Conservation (phyloP, 2,888 invertebrate species). For the Pachliopta kotzebuea region DNA sequence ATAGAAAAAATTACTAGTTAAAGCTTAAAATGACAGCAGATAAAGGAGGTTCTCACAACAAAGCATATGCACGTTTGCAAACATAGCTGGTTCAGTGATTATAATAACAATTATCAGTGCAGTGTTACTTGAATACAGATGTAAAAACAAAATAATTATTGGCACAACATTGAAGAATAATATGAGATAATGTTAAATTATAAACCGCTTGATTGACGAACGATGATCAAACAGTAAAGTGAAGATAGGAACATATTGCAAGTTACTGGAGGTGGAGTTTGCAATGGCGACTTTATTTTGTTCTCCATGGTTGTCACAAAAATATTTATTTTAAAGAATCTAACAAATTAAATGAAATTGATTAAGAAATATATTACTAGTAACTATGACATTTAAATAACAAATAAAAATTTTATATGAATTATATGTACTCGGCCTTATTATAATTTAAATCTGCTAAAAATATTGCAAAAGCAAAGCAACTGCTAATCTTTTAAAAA, state of each 20-base stretch:
- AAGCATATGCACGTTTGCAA: slow-evolving; percentile 77
- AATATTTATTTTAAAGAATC: neutral
- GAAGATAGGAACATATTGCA: slow-evolving; percentile 58
- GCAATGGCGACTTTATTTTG: slow-evolving; percentile 48
- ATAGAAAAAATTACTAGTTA: slow-evolving; percentile 69
- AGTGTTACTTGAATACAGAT: slow-evolving; percentile 47
- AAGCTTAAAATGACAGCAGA: slow-evolving; percentile 75
- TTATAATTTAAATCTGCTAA: no score
- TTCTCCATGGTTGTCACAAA: slow-evolving; percentile 21
- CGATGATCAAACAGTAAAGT: slow-evolving; percentile 75
- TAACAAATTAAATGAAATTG: neutral
- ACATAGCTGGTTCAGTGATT: slow-evolving; percentile 52
- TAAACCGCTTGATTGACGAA: slow-evolving; percentile 74
- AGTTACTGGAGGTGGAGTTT: slow-evolving; percentile 28
- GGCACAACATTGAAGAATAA: slow-evolving; percentile 63
- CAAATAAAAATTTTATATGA: no score
- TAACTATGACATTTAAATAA: no score
- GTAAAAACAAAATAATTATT: slow-evolving; percentile 56
- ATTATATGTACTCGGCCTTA: no score
- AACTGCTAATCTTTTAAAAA: no score
- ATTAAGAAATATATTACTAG: neutral
- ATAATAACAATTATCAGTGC: slow-evolving; percentile 47
- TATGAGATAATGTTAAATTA: slow-evolving; percentile 62
- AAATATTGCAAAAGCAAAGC: no score
- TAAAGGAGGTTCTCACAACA: slow-evolving; percentile 80